These are phyloP conservation scores for Chaetura pelagica DNA, from an alignment of 2,113 vertebrate genomes.

Conservation along the genomic window DNA sequence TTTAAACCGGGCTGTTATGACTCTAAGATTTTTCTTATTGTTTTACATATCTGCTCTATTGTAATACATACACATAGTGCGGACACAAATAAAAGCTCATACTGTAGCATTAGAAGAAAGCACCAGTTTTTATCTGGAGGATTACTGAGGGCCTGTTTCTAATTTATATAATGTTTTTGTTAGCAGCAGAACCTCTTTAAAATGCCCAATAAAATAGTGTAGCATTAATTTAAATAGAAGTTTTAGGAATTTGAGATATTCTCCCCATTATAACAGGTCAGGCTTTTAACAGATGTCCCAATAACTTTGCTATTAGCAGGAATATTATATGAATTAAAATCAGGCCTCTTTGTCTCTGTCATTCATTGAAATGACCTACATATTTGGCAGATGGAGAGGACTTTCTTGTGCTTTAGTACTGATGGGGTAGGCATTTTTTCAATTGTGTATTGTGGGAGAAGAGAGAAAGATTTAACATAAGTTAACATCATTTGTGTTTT, in stretches of 20 bases:
- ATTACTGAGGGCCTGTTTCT: constrained; percentile 50
- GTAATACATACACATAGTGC: background rate
- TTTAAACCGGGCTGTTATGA: constrained; percentile 49
- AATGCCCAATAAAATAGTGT: constrained; percentile 43
- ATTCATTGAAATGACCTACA: constrained; percentile 62
- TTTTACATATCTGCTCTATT: background rate
- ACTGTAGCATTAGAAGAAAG: background rate
- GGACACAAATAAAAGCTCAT: background rate
- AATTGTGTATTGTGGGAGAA: constrained; percentile 52
- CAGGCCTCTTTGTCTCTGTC: constrained; percentile 60
- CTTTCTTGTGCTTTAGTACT: constrained; percentile 54
- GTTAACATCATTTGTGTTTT: constrained; percentile 70
- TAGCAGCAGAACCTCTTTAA: constrained; percentile 54
- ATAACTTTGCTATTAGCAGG: constrained; percentile 63
- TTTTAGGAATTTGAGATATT: constrained; percentile 38
- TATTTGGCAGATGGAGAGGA: constrained; percentile 65
- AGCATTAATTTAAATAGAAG: constrained; percentile 63
- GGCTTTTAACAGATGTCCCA: constrained; percentile 66
- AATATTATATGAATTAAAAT: constrained; percentile 71
- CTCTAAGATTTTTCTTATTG: background rate
- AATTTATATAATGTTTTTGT: constrained; percentile 64
- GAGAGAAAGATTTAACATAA: constrained; percentile 60
- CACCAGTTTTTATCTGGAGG: constrained; percentile 56
- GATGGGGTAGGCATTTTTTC: constrained; percentile 27
- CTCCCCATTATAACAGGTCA: constrained; percentile 59